A percentile compares a stretch with the other conserved stretches of the same genome.
These are phyloP conservation scores for Drosophila sechellia DNA, from an alignment of 1,140 invertebrate genomes.

Conservation along the genomic window DNA sequence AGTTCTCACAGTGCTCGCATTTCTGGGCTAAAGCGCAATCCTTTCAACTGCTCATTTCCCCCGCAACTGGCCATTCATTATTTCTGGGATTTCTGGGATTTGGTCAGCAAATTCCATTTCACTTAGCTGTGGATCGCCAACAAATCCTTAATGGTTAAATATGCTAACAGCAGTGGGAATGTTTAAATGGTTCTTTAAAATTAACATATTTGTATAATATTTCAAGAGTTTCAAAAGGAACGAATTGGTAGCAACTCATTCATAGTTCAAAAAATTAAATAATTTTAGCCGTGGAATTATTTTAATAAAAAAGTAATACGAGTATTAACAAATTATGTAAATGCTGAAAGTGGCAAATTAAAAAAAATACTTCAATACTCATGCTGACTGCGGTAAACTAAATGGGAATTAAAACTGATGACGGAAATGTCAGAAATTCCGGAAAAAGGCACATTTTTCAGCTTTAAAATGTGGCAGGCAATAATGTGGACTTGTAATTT, in stretches of 20 bases:
- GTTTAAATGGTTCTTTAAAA: background rate
- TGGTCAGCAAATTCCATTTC: background rate
- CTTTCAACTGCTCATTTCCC: background rate
- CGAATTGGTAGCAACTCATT: too few relatives aligned
- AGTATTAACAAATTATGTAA: too few relatives aligned
- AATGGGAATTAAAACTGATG: too few relatives aligned
- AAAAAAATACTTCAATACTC: too few relatives aligned
- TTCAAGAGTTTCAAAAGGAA: too few relatives aligned
- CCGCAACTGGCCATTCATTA: slow-evolving; percentile 18
- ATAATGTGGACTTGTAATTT: slow-evolving; percentile 19
- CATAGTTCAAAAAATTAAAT: too few relatives aligned
- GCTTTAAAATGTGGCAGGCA: slow-evolving; percentile 1
- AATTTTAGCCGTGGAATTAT: too few relatives aligned
- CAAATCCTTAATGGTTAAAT: background rate
- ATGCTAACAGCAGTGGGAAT: too few relatives aligned
- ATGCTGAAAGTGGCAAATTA: too few relatives aligned
- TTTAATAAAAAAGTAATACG: too few relatives aligned
- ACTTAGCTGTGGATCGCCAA: slow-evolving; percentile 5
- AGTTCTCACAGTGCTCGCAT: slow-evolving; percentile 10
- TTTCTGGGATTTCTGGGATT: slow-evolving; percentile 6
- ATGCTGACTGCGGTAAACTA: too few relatives aligned
- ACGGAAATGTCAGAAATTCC: too few relatives aligned
- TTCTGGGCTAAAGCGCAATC: slow-evolving; percentile 2
- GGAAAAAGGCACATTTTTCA: background rate
- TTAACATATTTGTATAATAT: background rate